Base-by-base conservation (phyloP, 2,797 vertebrate genomes). In the Austrolebias charrua region DNA sequence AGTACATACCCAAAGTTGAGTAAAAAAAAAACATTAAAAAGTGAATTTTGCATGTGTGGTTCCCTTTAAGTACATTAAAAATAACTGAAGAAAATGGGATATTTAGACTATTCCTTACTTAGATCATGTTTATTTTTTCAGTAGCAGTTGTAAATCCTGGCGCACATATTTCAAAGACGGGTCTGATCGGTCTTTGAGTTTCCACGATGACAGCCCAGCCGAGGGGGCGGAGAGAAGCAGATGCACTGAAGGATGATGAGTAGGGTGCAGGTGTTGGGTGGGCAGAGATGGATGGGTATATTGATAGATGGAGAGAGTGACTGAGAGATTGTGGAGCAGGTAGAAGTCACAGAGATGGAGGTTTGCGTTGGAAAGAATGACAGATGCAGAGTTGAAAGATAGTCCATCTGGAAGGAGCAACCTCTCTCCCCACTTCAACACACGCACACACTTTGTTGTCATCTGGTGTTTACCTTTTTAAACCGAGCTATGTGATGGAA, bases 371-470 rank as follows among this genome's bases (percentile, higher is more conserved):
- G 29, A 40, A 35, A 75, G 57, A 75, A 55, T 78, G 79, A 75
- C 74, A 83, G 70, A 76, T 71, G 68, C 54, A 66, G 59, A 64
- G 64, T 79, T 81, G 75, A 81, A 78, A 77, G 55, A 82, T 78
- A 48, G 67, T 60, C 63, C 76, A 75, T 63, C 75, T 80, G 81
- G 54, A 77, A 57, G 66, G 66, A 53, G 50, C 20, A 46, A 15
- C 55, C 59, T 53, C 33, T 28, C 24, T 29, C 55, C 47, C 33
- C 43, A 15, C 49, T 8, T 28, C 66, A 5, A 45, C 56, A 66
- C 35, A 43, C 28, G 58, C 48, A 54, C 52, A 66, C 48, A 29
- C 5, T 5, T 24, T 40, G 50, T 50, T 54, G 56, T 78, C 75
- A 69, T 76, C 66, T 76, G 73, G 19, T 69, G 51, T 76, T 73